Evolutionary conservation across 2,797 vertebrate genomes (phyloP), one percentile per base, ranked within the genome.

Genomic region (Oceanodroma leucorhoa): DNA sequence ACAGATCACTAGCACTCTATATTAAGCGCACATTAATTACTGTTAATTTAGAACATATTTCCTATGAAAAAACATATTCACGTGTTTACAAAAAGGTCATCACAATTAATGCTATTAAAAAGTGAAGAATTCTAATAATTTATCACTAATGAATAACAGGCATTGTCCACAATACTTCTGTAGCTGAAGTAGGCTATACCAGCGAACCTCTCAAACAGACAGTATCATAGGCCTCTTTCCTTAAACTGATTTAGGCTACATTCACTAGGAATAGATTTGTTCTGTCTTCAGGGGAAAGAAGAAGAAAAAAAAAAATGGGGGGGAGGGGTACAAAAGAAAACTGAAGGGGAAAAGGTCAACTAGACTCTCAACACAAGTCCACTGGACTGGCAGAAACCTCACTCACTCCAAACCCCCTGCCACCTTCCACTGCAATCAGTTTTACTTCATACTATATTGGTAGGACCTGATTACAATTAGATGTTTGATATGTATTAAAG

Each of bases 1-100:
- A 89, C 77, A 95, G 71, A 96, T 96, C 92, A 95, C 86, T 91
- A 97, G 90, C 84, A 94, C 66, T 92, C 91, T 67, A 62, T 75
- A 94, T 95, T 97, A 97, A 96, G 87, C 51, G 10, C 90, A 96
- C 92, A 95, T 97, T 98, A 97, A 98, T 97, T 96, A 97, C 94
- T 75, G 90, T 91, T 97, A 97, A 96, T 97, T 97, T 97, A 95
- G 88, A 98, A 97, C 88, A 66, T 93, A 96, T 97, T 95, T 97
- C 75, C 76, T 96, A 82, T 54, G 79, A 97, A 98, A 89, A 95
- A 95, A 71, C 60, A 91, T 67, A 94, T 87, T 83, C 93, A 95
- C 36, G 30, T 79, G 76, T 94, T 96, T 87, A 89, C 66, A 93
- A 79, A 84, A 96, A 90, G 48, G 90, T 96, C 79, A 85, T 86